Evolutionary conservation across 2,113 vertebrate species (phyloP).

Genomic region (Ancistrus triradiatus): DNA sequence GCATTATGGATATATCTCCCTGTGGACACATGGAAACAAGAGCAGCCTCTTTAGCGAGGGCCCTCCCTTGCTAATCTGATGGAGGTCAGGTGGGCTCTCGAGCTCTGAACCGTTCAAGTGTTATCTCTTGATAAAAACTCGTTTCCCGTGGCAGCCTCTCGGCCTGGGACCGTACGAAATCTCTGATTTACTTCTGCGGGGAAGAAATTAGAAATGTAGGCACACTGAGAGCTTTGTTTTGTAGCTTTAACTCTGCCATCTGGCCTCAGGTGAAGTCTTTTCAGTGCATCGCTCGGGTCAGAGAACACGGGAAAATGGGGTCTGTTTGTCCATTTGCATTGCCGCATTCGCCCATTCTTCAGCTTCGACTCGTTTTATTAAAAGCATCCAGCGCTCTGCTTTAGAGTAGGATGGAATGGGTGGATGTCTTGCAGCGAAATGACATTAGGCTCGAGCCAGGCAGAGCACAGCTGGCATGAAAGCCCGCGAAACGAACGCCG

Average conservation of each 20-base stretch:
- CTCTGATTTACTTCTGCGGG: not conserved
- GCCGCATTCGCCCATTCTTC: too few relatives aligned
- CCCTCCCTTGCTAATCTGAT: not conserved
- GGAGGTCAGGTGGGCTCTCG: not conserved
- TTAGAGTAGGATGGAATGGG: too few relatives aligned
- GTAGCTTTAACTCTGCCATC: too few relatives aligned
- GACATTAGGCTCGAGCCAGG: too few relatives aligned
- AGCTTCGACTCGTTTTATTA: too few relatives aligned
- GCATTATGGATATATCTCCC: not conserved
- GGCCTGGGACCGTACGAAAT: not conserved
- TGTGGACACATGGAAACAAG: constrained; percentile 2
- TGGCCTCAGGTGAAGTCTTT: constrained; percentile 18
- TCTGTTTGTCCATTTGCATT: constrained; percentile 14
- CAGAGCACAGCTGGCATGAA: too few relatives aligned
- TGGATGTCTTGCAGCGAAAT: too few relatives aligned
- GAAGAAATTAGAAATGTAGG: not conserved
- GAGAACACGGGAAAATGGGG: constrained; percentile 1
- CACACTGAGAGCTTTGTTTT: constrained; percentile 1
- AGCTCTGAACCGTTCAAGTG: not conserved
- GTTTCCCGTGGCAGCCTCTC: not conserved
- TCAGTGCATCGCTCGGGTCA: not conserved
- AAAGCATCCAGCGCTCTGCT: not conserved
- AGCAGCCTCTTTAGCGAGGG: not conserved
- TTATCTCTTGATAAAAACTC: not conserved
- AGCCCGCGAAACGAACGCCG: too few relatives aligned